A percentile compares a stretch with the other conserved stretches of the same genome.
phyloP scores from a whole-genome alignment of 2,797 vertebrate species.

The Ispidina lecontei region DNA sequence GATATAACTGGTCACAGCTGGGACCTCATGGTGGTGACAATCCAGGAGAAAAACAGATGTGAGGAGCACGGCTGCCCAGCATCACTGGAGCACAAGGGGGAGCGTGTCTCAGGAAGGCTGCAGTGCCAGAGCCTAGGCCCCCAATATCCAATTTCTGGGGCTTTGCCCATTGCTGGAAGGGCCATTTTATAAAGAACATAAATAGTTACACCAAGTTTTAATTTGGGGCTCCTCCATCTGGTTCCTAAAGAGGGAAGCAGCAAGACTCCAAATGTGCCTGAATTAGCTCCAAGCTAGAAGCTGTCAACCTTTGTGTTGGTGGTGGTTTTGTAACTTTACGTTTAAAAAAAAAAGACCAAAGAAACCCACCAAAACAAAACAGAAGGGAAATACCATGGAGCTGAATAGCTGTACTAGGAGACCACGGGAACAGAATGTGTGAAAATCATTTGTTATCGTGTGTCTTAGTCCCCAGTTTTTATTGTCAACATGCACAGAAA shows the following conservation, averaged over 20 bases:
- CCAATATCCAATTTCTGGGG: background rate
- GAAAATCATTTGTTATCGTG: background rate
- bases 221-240: fast-evolving
- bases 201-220: fast-evolving
- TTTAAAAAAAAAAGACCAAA: background rate
- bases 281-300: background rate
- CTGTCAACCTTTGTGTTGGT: background rate
- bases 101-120: background rate
- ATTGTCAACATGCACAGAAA: background rate
- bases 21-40: fast-evolving
- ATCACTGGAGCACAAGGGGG: background rate
- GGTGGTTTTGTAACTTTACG: background rate
- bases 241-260: background rate
- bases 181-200: background rate
- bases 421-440: background rate
- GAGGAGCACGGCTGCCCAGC: background rate
- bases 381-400: background rate
- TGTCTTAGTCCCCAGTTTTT: background rate
- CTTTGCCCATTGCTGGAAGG: background rate
- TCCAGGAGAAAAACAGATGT: fast-evolving
- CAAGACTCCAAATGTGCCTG: background rate
- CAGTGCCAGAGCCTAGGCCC: fast-evolving
- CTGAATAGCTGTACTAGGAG: background rate
- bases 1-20: no score
- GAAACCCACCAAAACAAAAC: background rate